Evolutionary conservation across 2,888 invertebrate species (phyloP), one percentile per base, ranked within the genome.

Genomic region (Anaspis maculata): DNA sequence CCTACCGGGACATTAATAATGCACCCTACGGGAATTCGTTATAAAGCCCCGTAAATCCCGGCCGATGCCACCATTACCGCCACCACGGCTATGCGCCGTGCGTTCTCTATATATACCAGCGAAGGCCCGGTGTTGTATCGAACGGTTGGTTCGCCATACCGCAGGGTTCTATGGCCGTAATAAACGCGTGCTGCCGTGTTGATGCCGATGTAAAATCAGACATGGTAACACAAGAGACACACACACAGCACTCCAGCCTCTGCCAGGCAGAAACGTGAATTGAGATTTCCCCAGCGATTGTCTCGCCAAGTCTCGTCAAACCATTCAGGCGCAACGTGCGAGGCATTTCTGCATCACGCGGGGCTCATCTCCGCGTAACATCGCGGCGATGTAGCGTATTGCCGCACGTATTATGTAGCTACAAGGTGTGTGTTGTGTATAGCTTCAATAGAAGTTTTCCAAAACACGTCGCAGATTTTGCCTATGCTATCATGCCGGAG

Each of bases 1-100:
- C 54, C 61, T 48, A 42, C 45, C 42, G 61, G 61, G 57, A 56
- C 59, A 60, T 63, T 60, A 61, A 60, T 63, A 62, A 62, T 60
- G 60, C 57, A 59, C 50, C 61, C 55, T 51, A 30, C 30, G 54
- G 53, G 58, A 49, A 50, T 56, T 53, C 52, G 58, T 56, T 57
- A 57, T 58, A 56, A 53, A 55, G 51, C 54, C 51, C n/a, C 48
- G 51, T 50, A 53, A 57, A 56, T 52, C 48, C 49, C 35, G 41
- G 38, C 33, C 37, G 26, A 13, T n/a, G 4, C 19, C 14, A 41
- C 26, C 13, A 34, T 15, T 25, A 27, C n/a, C 27, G 27, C 16
- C 9, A 14, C 37, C 15, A 10, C 5, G n/a, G 4, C 5, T 24
- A 40, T 32, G 27, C 36, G 30, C 27, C 33, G 24, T 37, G 32